Percentiles rank a stretch among this genome's conserved stretches.
These are phyloP conservation scores for Platycheirus rosarum DNA, from an alignment of 2,888 invertebrate species.

Conservation along the genomic window DNA sequence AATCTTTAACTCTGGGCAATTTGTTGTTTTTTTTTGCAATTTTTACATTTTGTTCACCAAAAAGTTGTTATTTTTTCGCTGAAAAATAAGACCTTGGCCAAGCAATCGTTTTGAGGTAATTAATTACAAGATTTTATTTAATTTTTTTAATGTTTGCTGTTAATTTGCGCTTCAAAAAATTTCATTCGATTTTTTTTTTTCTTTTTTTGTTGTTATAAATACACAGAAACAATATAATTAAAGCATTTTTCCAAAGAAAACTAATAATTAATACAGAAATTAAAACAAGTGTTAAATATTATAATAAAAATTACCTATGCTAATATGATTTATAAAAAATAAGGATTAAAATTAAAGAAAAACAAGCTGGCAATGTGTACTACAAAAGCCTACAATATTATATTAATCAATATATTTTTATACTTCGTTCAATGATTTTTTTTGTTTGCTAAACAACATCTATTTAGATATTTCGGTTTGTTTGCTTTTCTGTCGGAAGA, in stretches of 20 bases:
- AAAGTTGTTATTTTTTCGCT: slow-evolving; percentile 74
- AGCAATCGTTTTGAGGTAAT: slow-evolving; percentile 73
- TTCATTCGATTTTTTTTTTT: slow-evolving; percentile 4
- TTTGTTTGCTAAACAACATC: neutral
- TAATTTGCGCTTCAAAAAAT: slow-evolving; percentile 62
- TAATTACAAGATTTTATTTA: slow-evolving; percentile 47
- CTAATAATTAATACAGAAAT: slow-evolving; percentile 34
- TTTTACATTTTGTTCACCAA: slow-evolving; percentile 69
- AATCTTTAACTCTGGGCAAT: slow-evolving; percentile 37
- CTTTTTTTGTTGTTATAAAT: slow-evolving; percentile 58
- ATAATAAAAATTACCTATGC: slow-evolving; percentile 45
- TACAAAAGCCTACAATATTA: slow-evolving; percentile 47
- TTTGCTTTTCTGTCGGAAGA: slow-evolving; percentile 81
- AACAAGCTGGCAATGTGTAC: slow-evolving; percentile 62
- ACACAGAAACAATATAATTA: slow-evolving; percentile 64
- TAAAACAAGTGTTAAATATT: slow-evolving; percentile 39
- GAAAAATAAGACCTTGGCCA: slow-evolving; percentile 74
- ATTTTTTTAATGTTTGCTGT: slow-evolving; percentile 64
- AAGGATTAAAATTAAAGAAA: slow-evolving; percentile 40
- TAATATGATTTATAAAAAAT: slow-evolving; percentile 31
- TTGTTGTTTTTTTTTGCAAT: slow-evolving; percentile 33
- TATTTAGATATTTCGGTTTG: slow-evolving; percentile 75
- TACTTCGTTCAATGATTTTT: neutral
- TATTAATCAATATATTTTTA: neutral
- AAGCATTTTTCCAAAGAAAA: slow-evolving; percentile 57